A percentile compares a stretch with the other conserved stretches of the same genome.
Conservation (phyloP, 2,797 vertebrate species). For the Galagoides demidoff region DNA sequence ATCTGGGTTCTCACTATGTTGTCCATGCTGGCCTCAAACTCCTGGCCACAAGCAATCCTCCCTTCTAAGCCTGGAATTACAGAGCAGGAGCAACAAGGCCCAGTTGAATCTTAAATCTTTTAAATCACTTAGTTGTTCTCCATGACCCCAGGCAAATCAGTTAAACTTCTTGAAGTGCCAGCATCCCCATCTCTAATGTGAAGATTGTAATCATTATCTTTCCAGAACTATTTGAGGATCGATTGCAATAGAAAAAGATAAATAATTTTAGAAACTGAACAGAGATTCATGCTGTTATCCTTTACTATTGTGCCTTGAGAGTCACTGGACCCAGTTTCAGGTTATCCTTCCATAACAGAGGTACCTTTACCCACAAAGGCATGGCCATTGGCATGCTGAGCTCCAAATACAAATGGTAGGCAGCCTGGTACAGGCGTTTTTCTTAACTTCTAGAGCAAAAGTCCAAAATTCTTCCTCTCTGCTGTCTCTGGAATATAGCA, state of each 20-base stretch:
- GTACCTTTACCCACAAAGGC: not conserved
- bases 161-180: not conserved
- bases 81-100: not conserved
- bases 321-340: not conserved
- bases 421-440: not conserved
- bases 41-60: not conserved
- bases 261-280: not conserved
- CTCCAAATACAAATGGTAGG: not conserved
- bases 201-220: not conserved
- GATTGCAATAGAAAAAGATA: not conserved
- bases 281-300: not conserved
- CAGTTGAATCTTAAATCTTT: not conserved
- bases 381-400: not conserved
- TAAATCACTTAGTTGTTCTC: not conserved
- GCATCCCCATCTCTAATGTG: not conserved
- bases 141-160: not conserved
- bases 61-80: not conserved
- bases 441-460: not conserved
- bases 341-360: not conserved
- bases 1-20: not conserved
- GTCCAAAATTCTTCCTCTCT: not conserved
- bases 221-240: not conserved
- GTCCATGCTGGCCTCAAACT: not conserved
- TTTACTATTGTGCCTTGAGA: not conserved
- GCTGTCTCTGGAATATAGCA: not conserved